These are phyloP conservation scores for Paedocypris micromegethes DNA, from an alignment of 2,797 vertebrate species.

Conservation along the genomic window DNA sequence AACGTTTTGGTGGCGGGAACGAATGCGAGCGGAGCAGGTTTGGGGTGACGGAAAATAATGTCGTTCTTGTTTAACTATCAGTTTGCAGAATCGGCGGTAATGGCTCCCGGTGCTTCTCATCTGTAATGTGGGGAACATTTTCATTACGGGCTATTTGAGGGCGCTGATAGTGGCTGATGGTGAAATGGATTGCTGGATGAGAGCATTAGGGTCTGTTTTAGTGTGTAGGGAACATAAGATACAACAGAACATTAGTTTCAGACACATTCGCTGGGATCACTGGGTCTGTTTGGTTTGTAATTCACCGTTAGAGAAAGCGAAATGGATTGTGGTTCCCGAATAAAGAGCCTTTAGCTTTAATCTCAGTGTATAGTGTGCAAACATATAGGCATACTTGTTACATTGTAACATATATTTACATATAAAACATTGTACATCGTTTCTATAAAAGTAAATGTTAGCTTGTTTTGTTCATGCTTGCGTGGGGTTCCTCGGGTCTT, in stretches of 20 bases:
- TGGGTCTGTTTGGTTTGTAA: conserved; percentile 48
- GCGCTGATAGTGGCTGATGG: conserved; percentile 44
- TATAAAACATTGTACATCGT: no score
- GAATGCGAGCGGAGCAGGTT: background rate
- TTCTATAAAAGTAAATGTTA: no score
- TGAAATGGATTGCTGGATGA: conserved; percentile 57
- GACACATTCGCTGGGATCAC: conserved; percentile 58
- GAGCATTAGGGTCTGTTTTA: conserved; percentile 57
- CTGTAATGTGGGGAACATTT: conserved; percentile 58
- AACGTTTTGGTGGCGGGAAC: conserved; percentile 22
- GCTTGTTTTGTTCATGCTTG: no score
- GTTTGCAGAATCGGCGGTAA: conserved; percentile 51
- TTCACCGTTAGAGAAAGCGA: background rate
- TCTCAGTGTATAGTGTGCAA: no score
- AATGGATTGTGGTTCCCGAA: background rate
- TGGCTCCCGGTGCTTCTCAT: conserved; percentile 35
- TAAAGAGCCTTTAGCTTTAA: no score
- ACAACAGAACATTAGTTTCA: conserved; percentile 53
- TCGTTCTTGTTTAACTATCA: conserved; percentile 48
- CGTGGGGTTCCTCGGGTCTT: no score
- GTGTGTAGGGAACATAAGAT: conserved; percentile 52
- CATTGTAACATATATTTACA: no score
- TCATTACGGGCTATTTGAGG: conserved; percentile 54
- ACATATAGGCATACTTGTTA: no score
- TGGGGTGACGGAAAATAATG: conserved; percentile 33